Conservation (phyloP, 1,140 invertebrate species). For the Asbolus verrucosus region DNA sequence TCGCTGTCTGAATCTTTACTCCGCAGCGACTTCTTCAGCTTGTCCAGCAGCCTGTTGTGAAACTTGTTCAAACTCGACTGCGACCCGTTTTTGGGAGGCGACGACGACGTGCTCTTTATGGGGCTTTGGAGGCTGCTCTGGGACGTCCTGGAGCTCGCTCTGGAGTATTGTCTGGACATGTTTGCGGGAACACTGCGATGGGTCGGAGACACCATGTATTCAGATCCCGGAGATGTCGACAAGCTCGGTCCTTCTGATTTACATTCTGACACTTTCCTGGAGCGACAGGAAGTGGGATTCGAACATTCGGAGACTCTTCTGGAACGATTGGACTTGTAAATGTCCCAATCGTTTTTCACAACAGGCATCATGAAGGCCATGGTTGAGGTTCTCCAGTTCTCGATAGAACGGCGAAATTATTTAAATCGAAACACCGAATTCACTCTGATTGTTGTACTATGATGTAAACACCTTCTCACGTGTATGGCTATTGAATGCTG, state of each 20-base stretch:
- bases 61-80: conserved; percentile 83
- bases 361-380: conserved; percentile 97
- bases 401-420: not conserved
- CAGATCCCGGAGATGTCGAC: conserved; percentile 78
- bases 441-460: conserved; percentile 17
- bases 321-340: conserved; percentile 85
- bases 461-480: conserved; percentile 13
- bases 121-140: conserved; percentile 70
- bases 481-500: conserved; percentile 13
- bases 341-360: conserved; percentile 92
- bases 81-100: conserved; percentile 71
- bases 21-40: conserved; percentile 81
- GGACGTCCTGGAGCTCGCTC: conserved; percentile 72
- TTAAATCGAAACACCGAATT: not conserved
- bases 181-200: conserved; percentile 75
- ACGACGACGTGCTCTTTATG: conserved; percentile 68
- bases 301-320: conserved; percentile 80
- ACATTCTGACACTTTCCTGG: conserved; percentile 84
- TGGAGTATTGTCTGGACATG: conserved; percentile 71
- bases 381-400: conserved; percentile 28
- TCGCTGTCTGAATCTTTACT: conserved; percentile 70
- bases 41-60: conserved; percentile 85
- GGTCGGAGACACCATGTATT: conserved; percentile 71
- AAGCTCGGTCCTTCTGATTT: conserved; percentile 82
- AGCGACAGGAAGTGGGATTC: conserved; percentile 73